Conservation (phyloP, 1,140 invertebrate species). For the Drosophila athabasca region DNA sequence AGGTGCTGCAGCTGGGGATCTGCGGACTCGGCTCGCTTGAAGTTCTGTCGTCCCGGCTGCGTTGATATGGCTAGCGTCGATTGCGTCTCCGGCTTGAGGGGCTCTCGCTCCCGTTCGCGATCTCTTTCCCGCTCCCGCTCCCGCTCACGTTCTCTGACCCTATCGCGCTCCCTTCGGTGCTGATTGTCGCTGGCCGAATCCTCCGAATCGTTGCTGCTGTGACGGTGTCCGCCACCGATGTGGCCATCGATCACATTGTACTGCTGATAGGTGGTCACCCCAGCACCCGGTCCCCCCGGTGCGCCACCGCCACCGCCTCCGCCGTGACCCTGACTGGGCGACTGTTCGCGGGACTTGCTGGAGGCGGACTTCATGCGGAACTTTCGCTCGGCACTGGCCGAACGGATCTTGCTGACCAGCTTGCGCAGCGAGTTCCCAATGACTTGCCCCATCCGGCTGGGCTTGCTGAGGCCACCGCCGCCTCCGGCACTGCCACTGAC, state of each 20-base stretch:
- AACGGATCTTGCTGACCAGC: conserved; percentile 90
- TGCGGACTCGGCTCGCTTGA: conserved; percentile 59
- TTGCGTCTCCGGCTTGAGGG: conserved; percentile 34
- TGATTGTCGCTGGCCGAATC: conserved; percentile 55
- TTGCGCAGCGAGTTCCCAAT: conserved; percentile 90
- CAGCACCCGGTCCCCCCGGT: conserved; percentile 77
- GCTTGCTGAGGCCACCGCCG: conserved; percentile 41
- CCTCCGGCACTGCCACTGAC: conserved; percentile 48
- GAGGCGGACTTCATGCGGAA: conserved; percentile 85
- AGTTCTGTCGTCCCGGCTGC: conserved; percentile 17
- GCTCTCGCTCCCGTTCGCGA: conserved; percentile 11
- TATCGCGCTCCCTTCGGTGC: conserved; percentile 16
- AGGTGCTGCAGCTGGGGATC: conserved; percentile 53
- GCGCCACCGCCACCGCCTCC: conserved; percentile 5
- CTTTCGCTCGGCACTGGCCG: conserved; percentile 89
- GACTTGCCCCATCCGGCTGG: conserved; percentile 84
- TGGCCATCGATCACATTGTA: conserved; percentile 87
- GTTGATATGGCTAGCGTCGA: background rate
- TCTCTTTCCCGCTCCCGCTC: conserved; percentile 6
- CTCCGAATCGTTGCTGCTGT: conserved; percentile 68
- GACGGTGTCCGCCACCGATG: conserved; percentile 61
- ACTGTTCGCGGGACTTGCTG: conserved; percentile 81
- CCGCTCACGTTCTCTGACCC: conserved; percentile 2
- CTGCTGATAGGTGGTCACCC: conserved; percentile 85
- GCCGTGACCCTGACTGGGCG: conserved; percentile 85